phyloP scores from a whole-genome alignment of 2,888 invertebrate species.

The Agrilus cyanescens region DNA sequence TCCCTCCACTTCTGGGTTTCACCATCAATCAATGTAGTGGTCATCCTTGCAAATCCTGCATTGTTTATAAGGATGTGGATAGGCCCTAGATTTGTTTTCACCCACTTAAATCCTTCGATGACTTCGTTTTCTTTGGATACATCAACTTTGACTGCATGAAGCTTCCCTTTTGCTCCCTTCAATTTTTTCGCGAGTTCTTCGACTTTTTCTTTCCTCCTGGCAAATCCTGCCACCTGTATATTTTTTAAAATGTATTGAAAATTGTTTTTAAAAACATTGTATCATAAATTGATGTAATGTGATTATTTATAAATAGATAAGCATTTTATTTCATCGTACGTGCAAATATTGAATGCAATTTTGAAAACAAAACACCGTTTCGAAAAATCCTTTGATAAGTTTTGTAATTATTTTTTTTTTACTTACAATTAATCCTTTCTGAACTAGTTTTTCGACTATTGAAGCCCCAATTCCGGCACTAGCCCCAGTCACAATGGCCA shows the following conservation, averaged over 20 bases:
- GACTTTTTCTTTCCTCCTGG: slow-evolving; percentile 17
- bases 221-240: slow-evolving; percentile 20
- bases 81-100: slow-evolving; percentile 14
- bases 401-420: no score
- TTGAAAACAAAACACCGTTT: no score
- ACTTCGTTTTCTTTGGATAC: slow-evolving; percentile 15
- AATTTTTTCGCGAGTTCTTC: slow-evolving; percentile 13
- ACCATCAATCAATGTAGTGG: slow-evolving; percentile 11
- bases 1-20: slow-evolving; percentile 4
- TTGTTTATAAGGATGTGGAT: slow-evolving; percentile 17
- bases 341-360: no score
- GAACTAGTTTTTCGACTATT: slow-evolving; percentile 33
- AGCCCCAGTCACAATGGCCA: slow-evolving; percentile 50
- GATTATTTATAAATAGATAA: no score
- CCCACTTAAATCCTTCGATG: slow-evolving; percentile 12
- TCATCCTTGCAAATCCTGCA: slow-evolving; percentile 11
- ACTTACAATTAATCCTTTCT: slow-evolving; percentile 32
- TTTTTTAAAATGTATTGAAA: neutral
- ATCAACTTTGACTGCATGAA: slow-evolving; percentile 13
- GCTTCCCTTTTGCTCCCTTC: slow-evolving; percentile 8
- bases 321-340: no score
- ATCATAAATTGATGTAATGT: no score
- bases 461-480: slow-evolving; percentile 47
- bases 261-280: no score
- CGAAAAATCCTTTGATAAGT: no score